Evolutionary conservation across 2,113 vertebrate genomes (phyloP), one percentile per base, ranked within the genome.

Genomic region (Cynopterus brachyotis): DNA sequence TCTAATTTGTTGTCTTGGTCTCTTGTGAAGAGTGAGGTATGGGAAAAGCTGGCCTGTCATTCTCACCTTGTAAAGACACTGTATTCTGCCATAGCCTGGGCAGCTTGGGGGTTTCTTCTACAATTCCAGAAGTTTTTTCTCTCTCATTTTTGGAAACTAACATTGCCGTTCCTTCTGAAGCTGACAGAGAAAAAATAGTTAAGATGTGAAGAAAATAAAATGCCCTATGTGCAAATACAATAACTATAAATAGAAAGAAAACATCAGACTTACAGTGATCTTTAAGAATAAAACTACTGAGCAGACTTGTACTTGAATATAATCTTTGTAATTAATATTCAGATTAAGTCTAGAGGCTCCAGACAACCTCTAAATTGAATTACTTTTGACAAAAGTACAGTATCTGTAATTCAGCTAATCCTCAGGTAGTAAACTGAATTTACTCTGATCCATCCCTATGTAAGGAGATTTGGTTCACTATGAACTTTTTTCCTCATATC

Each of bases 201-300:
- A 57, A 75, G 10, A 94, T 85, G 2, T 13, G 45, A 95, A 17
- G 69, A 62, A 80, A 91, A 89, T 83, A 81, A 94, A 95, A 89
- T 88, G 24, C 4, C 22, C 40, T 76, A 24, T 73, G 12, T 89
- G 20, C 4, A 89, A 93, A 64, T n/a, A 96, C 35, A 94, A 73
- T 42, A 30, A 28, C 30, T 90, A 35, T 47, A 84, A 94, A 32
- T 32, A 94, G 42, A 95, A 30, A 66, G 64, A 85, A 89, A 93
- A 70, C 30, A 89, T 82, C 76, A 95, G 37, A 70, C 26, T 69
- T 40, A 82, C 4, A 90, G n/a, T 94, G 32, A 37, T 90, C 45
- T 92, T 97, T 94, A 86, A 89, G 60, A 91, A 78, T 37, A 85
- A 86, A 95, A 86, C n/a, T 35, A 80, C 55, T 79, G 55, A 69